Percentiles rank a stretch among this genome's conserved stretches.
Conservation (phyloP, 2,888 invertebrate species). For the Sinhomidia bicolor region DNA sequence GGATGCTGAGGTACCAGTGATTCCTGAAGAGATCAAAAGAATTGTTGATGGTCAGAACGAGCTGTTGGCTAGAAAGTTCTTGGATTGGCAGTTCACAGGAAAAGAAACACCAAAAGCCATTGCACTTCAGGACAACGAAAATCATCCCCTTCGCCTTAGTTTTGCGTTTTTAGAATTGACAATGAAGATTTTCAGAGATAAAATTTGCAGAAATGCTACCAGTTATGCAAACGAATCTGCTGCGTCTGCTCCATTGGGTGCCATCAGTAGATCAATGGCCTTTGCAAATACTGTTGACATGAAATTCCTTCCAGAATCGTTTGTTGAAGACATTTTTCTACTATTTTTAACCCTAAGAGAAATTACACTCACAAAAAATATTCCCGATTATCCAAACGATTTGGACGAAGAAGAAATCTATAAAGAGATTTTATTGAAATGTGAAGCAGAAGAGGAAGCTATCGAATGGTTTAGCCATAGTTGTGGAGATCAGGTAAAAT, state of each 20-base stretch:
- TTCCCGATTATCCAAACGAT: neutral
- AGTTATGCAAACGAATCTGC: neutral
- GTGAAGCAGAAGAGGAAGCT: neutral
- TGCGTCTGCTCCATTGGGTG: neutral
- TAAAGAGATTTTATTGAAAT: conserved; percentile 19
- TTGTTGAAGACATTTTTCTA: conserved; percentile 7
- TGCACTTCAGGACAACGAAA: neutral
- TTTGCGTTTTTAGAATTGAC: conserved; percentile 23
- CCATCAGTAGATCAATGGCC: neutral
- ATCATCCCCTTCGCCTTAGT: neutral
- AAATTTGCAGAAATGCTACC: conserved; percentile 45
- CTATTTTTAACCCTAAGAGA: conserved; percentile 43
- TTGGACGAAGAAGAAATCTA: conserved; percentile 21
- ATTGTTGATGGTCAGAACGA: conserved; percentile 37
- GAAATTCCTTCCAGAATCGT: conserved; percentile 3
- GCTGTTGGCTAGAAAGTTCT: conserved; percentile 3
- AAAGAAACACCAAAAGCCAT: neutral
- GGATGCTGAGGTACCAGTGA: neutral
- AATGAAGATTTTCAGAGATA: conserved; percentile 41
- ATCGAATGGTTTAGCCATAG: conserved; percentile 52
- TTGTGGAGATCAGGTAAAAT: conserved; percentile 49
- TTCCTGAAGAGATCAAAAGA: neutral
- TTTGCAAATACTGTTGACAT: neutral
- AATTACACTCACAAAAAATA: conserved; percentile 26
- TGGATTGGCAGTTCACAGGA: conserved; percentile 23